These are phyloP conservation scores for Caenorhabditis uteleia DNA, from an alignment of 2,888 invertebrate species.

Conservation along the genomic window DNA sequence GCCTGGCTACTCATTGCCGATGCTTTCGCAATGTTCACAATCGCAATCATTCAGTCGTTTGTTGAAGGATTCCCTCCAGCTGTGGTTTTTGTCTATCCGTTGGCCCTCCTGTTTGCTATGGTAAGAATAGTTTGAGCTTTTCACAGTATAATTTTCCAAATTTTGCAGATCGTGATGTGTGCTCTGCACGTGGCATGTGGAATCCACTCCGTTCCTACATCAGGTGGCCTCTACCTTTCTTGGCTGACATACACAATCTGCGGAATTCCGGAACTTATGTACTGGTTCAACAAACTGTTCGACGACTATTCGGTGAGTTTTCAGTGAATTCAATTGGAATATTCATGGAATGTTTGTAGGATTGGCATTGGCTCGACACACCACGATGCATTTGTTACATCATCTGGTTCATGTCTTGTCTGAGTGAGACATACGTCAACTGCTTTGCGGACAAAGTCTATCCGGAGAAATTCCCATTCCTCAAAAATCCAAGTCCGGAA, in stretches of 20 bases:
- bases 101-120: conserved; percentile 61
- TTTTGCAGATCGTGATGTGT: conserved; percentile 55
- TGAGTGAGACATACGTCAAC: conserved; percentile 57
- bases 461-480: conserved; percentile 50
- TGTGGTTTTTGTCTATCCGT: conserved; percentile 65
- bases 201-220: conserved; percentile 82
- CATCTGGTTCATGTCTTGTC: conserved; percentile 58
- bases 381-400: conserved; percentile 46
- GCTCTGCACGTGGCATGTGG: conserved; percentile 80
- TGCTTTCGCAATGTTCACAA: conserved; percentile 55
- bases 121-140: conserved; percentile 25
- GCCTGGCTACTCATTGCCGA: conserved; percentile 55
- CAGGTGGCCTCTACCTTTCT: conserved; percentile 88
- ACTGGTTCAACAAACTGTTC: conserved; percentile 49
- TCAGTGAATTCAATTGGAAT: no score
- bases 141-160: background rate
- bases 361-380: conserved; percentile 31
- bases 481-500: conserved; percentile 83
- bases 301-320: no score
- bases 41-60: conserved; percentile 59
- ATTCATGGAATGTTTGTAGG: background rate
- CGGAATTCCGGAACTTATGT: conserved; percentile 74
- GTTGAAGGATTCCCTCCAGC: conserved; percentile 49
- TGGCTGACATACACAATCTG: conserved; percentile 83
- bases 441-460: conserved; percentile 58